Evolutionary conservation across 64 coral and sea anemone genomes (phyloP), one percentile per base, ranked within the genome.

Genomic region (Montipora sp.): DNA sequence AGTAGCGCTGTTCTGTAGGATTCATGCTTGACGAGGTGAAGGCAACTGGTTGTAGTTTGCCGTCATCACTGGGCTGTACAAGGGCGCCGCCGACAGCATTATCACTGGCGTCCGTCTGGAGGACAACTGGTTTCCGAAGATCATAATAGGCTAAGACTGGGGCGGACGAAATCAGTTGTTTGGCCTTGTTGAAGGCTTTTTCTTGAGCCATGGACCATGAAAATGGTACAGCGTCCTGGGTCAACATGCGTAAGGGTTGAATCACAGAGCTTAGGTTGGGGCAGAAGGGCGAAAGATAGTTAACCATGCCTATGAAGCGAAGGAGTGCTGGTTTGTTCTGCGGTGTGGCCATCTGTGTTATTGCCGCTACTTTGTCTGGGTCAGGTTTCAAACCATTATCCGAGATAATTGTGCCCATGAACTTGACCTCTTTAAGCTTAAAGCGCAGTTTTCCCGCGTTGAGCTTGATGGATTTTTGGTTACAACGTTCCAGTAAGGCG

Each of bases 81-180:
- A 87, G 67, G 16, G 84, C 84, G 5, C 84, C 84, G n/a, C 84
- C 84, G 13, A 72, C 24, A 47, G 84, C 84, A 27, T 73, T 8
- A 27, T 87, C 84, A 59, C 84, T 87, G 46, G 16, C 61, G 51
- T 87, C 84, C 8, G 84, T 87, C 68, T 87, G 84, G 15, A 87
- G 65, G 3, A 87, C 84, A 45, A 87, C 84, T 87, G 84, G 63
- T 45, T 87, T 87, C 20, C 73, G 23, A 4, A 95, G 43, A 48
- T 95, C 51, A 36, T 95, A 95, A 9, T 87, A 87, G 51, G 69
- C 44, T 8, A 95, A 24, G 27, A 87, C 80, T 73, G 93, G 88
- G 68, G 87, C 21, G 79, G 73, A 84, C 19, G 88, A 74, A 5
- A 90, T 95, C 46, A 87, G 20, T 36, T 90, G 58, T 77, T 95